Percentiles rank a stretch among this genome's conserved stretches.
phyloP scores from a whole-genome alignment of 2,888 invertebrate genomes.

The Neuroscelio doddi region DNA sequence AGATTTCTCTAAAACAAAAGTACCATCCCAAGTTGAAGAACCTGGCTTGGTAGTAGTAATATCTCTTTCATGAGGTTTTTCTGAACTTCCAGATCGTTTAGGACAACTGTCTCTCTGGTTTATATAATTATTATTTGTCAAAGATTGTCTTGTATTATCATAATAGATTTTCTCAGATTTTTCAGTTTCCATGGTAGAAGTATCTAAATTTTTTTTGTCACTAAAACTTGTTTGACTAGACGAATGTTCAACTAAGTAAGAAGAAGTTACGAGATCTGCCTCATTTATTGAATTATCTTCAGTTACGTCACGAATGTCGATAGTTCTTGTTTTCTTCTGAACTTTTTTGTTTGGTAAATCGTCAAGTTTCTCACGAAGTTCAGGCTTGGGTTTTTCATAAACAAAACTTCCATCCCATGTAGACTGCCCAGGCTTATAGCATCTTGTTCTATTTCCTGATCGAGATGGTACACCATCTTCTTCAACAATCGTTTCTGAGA shows the following conservation, averaged over 20 bases:
- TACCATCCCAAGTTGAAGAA: constrained; percentile 64
- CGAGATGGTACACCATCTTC: constrained; percentile 52
- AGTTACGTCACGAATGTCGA: constrained; percentile 61
- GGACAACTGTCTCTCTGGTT: too few relatives aligned
- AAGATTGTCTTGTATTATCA: background rate
- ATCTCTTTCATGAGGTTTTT: constrained; percentile 50
- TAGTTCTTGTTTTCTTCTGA: constrained; percentile 40
- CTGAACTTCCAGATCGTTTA: constrained; percentile 52
- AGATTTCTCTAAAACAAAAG: constrained; percentile 52
- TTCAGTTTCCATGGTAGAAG: constrained; percentile 49
- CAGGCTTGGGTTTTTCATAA: constrained; percentile 71
- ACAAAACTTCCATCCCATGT: constrained; percentile 76
- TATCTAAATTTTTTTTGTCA: constrained; percentile 53
- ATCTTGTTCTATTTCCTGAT: constrained; percentile 23
- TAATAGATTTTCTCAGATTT: background rate
- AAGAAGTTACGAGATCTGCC: constrained; percentile 57
- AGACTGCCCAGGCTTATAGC: constrained; percentile 56
- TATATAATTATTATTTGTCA: background rate
- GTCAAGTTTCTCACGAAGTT: constrained; percentile 19
- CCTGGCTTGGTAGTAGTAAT: constrained; percentile 55
- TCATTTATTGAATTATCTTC: constrained; percentile 66
- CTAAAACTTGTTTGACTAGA: constrained; percentile 60
- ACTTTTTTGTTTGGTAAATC: constrained; percentile 27
- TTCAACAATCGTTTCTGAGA: constrained; percentile 61
- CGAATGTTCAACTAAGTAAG: constrained; percentile 64